Evolutionary conservation across 2,797 vertebrate species (phyloP).

Genomic region (Pyrocephalus nanus): DNA sequence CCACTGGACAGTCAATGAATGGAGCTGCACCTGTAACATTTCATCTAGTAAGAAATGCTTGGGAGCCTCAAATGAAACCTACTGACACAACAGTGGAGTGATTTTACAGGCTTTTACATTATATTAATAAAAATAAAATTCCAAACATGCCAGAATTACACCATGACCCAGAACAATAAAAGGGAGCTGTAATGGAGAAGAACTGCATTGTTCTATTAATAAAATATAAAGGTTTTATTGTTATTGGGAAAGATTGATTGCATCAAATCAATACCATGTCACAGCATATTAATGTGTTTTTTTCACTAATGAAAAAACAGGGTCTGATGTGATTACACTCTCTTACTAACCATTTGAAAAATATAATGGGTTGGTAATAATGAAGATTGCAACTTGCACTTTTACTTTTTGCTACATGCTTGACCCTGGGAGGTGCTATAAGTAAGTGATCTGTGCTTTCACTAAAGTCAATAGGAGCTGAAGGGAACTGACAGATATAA

Average conservation of each 20-base stretch:
- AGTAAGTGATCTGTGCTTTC: not conserved
- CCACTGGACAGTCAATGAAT: not conserved
- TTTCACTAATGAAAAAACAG: slow-evolving; percentile 57
- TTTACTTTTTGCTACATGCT: not conserved
- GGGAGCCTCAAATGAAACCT: slow-evolving; percentile 4
- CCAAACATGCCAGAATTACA: slow-evolving; percentile 30
- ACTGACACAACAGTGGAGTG: not conserved
- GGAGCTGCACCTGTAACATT: not conserved
- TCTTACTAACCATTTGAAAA: slow-evolving; percentile 31
- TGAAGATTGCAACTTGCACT: slow-evolving; percentile 16
- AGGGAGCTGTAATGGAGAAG: slow-evolving; percentile 37
- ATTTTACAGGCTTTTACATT: slow-evolving; percentile 45
- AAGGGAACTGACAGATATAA: not conserved
- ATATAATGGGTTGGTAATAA: slow-evolving; percentile 38
- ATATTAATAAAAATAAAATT: slow-evolving; percentile 58
- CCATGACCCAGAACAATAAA: slow-evolving; percentile 56
- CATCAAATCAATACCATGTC: slow-evolving; percentile 66
- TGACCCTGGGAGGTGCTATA: not conserved
- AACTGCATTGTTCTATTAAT: slow-evolving; percentile 66
- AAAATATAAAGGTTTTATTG: slow-evolving; percentile 70
- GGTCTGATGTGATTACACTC: slow-evolving; percentile 27
- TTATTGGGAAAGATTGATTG: slow-evolving; percentile 64
- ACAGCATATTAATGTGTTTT: slow-evolving; percentile 57
- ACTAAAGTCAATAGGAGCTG: not conserved
- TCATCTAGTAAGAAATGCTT: slow-evolving; percentile 24